Base-by-base conservation (phyloP, 2,113 vertebrate genomes). In the Psephotus haematonotus region DNA sequence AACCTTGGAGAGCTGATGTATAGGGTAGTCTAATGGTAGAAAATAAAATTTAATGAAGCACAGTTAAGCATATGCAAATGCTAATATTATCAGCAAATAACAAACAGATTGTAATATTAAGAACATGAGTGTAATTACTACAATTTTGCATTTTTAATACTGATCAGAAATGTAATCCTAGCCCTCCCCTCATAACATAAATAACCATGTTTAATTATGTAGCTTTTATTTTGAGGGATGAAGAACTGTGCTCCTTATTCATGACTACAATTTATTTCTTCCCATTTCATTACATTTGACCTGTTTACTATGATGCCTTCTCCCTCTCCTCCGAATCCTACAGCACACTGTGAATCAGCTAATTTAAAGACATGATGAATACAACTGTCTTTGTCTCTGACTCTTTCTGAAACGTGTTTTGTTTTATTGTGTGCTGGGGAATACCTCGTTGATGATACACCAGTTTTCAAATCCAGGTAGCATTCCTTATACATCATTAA, bases 31-130 rank as follows among this genome's bases (percentile, higher is more conserved):
- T 86, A 95, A 95, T 49, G 50, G 68, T 52, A 85, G 70, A 88
- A 97, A 97, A 96, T 88, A 90, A 96, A 97, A 74, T 49, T 84
- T 91, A 95, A 92, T 92, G 74, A 97, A 87, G 92, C 80, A 96
- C 28, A 89, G 46, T 90, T 76, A 95, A 91, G 68, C 25, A 71
- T 22, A 80, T 82, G n/a, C 57, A 33, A 92, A 97, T 92, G 83
- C 76, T 69, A 93, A 78, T 92, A 94, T 76, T 88, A 84, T 49
- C n/a, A 88, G 50, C 72, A 81, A 97, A 95, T 76, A 96, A 96
- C 18, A 93, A 96, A 92, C 44, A 95, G 80, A 95, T 70, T 93
- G 74, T 59, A 91, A 86, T 80, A 90, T 89, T 95, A 95, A 92
- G 69, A 97, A 94, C 12, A 78, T 16, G 39, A 87, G 41, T 67